Percentiles rank a stretch among this genome's conserved stretches.
Evolutionary conservation across 2,888 invertebrate genomes (phyloP).

Genomic region (Myopa testacea): DNA sequence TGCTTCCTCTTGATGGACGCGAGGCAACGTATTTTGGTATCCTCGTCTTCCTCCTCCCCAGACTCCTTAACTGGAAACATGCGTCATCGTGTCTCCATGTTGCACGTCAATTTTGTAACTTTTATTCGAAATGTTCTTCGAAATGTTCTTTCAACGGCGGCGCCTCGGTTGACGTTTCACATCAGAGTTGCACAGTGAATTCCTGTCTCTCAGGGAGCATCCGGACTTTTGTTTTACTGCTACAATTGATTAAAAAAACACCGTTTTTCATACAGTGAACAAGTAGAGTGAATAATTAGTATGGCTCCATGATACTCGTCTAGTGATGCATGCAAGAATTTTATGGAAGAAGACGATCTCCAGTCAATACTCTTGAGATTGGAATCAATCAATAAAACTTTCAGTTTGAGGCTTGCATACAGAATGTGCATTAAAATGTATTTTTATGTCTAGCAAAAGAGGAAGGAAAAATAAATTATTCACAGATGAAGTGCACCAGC

Average conservation of each 20-base stretch:
- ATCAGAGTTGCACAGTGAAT: background rate
- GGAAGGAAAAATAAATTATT: background rate
- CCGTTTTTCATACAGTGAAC: background rate
- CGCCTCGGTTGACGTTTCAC: background rate
- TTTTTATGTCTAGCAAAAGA: background rate
- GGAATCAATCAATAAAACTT: background rate
- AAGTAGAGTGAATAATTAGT: slow-evolving; percentile 7
- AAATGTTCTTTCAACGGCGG: no score
- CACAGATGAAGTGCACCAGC: background rate
- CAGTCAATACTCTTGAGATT: background rate
- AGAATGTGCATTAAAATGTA: background rate
- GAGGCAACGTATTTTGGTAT: no score
- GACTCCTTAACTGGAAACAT: no score
- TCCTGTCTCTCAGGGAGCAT: background rate
- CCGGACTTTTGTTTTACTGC: background rate
- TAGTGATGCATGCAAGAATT: slow-evolving; percentile 5
- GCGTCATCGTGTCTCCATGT: no score
- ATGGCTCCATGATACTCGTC: no score
- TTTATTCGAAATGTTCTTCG: no score
- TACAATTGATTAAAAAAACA: background rate
- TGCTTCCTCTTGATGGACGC: no score
- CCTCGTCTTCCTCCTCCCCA: no score
- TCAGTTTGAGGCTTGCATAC: background rate
- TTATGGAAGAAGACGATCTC: background rate
- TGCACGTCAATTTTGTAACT: no score